A percentile compares a stretch with the other conserved stretches of the same genome.
Evolutionary conservation across 2,888 invertebrate species (phyloP).

Genomic region (Drosophila borealis): DNA sequence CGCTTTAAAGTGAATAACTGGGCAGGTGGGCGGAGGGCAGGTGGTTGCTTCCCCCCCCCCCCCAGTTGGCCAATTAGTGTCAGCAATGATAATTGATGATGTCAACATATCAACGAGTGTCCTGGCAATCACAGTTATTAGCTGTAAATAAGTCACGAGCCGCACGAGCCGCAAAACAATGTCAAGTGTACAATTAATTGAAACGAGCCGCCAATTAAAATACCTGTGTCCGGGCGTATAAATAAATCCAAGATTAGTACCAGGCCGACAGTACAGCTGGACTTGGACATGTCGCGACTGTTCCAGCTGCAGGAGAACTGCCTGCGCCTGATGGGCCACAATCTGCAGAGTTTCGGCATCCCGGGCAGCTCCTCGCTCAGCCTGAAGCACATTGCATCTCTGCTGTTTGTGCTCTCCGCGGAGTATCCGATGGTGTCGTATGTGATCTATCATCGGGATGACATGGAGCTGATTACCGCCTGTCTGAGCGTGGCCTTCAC

Average conservation of each 20-base stretch:
- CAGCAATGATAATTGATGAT: conserved; percentile 58
- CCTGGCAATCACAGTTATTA: conserved; percentile 67
- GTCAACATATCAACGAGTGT: conserved; percentile 59
- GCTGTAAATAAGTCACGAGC: conserved; percentile 22
- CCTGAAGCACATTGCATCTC: conserved; percentile 46
- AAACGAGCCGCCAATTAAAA: conserved; percentile 48
- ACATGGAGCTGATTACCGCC: conserved; percentile 80
- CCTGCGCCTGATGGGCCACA: conserved; percentile 76
- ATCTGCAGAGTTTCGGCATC: conserved; percentile 13
- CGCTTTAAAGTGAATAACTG: conserved; percentile 15
- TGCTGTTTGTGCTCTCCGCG: conserved; percentile 75
- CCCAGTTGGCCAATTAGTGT: conserved; percentile 37
- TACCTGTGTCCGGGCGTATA: conserved; percentile 37
- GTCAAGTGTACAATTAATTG: conserved; percentile 52
- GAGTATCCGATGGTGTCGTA: conserved; percentile 80
- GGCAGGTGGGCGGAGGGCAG: too few species aligned
- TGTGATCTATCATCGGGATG: conserved; percentile 71
- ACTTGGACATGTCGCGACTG: conserved; percentile 57
- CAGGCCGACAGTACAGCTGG: neutral
- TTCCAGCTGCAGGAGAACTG: conserved; percentile 74
- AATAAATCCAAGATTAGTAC: conserved; percentile 2
- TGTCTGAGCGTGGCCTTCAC: conserved; percentile 79
- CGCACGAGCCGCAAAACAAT: conserved; percentile 26
- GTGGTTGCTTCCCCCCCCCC: neutral
- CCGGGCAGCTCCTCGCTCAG: conserved; percentile 4